Evolutionary conservation across 2,888 invertebrate species (phyloP), one percentile per base, ranked within the genome.

Genomic region (Steinernema hermaphroditum): DNA sequence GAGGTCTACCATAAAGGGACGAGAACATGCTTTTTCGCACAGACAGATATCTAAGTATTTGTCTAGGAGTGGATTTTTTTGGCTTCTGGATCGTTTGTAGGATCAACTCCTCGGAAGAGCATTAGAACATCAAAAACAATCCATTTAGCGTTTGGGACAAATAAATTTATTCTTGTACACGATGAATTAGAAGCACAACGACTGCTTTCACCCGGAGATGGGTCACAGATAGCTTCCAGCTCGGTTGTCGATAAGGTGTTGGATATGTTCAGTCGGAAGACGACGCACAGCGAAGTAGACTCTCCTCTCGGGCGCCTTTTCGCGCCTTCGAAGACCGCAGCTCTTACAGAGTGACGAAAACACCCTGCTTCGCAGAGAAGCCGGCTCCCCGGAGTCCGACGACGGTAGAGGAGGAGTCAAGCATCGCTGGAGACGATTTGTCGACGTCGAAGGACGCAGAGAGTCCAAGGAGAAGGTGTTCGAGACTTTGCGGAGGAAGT

Each of bases 181-280:
- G n/a, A n/a, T n/a, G n/a, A n/a, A n/a, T n/a, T n/a, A n/a, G n/a
- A n/a, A n/a, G n/a, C n/a, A n/a, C n/a, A n/a, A n/a, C n/a, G n/a
- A n/a, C n/a, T n/a, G n/a, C n/a, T n/a, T n/a, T n/a, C n/a, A n/a
- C n/a, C n/a, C n/a, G n/a, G n/a, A n/a, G n/a, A n/a, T n/a, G n/a
- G n/a, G n/a, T n/a, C 27, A 54, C 27, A 54, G 19, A 24, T 54
- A 54, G 16, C 54, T 54, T 27, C 54, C 54, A 24, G 16, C 16
- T 8, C 54, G 54, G 27, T 72, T 74, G 68, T 76, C 69, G 27
- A 80, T 75, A 12, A 79, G 70, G 75, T 81, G 81, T n/a, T 80
- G 78, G 34, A 80, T 80, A 44, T 80, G 80, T 8, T 70, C 49
- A 12, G 76, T 73, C 8, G 80, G 80, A 19, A 74, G 77, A 4